phyloP scores from a whole-genome alignment of 2,113 vertebrate genomes.

The Aegotheles bennettii region DNA sequence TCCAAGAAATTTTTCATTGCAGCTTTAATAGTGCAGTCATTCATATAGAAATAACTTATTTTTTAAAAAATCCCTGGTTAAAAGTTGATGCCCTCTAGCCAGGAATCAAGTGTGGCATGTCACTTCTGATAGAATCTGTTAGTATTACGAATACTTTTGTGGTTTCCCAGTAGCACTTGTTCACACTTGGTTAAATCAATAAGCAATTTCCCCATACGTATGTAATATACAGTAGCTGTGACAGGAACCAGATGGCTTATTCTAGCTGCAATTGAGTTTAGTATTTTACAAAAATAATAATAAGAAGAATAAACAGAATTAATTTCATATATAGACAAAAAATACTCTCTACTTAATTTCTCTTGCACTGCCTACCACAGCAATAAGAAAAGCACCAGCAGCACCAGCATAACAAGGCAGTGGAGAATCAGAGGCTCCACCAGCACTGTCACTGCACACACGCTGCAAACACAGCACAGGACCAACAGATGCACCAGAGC shows the following conservation, averaged over 20 bases:
- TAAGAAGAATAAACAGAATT: not conserved
- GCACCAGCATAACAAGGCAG: not conserved
- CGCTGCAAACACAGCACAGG: rapidly evolving
- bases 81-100: slow-evolving; percentile 6
- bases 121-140: not conserved
- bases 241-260: slow-evolving; percentile 37
- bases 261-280: not conserved
- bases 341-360: not conserved
- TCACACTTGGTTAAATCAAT: slow-evolving; percentile 46
- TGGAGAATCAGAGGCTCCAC: not conserved
- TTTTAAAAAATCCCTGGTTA: not conserved
- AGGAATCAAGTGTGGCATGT: not conserved
- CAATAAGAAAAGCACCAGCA: not conserved
- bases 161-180: not conserved
- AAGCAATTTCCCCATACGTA: slow-evolving; percentile 34
- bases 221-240: not conserved
- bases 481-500: rapidly evolving
- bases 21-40: not conserved
- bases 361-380: not conserved
- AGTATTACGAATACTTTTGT: not conserved
- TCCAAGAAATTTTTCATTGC: not conserved
- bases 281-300: not conserved
- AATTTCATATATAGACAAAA: not conserved
- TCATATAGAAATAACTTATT: not conserved
- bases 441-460: rapidly evolving